Base-by-base conservation (phyloP, 2,888 invertebrate species). In the Dyspetes luteomarginatus region DNA sequence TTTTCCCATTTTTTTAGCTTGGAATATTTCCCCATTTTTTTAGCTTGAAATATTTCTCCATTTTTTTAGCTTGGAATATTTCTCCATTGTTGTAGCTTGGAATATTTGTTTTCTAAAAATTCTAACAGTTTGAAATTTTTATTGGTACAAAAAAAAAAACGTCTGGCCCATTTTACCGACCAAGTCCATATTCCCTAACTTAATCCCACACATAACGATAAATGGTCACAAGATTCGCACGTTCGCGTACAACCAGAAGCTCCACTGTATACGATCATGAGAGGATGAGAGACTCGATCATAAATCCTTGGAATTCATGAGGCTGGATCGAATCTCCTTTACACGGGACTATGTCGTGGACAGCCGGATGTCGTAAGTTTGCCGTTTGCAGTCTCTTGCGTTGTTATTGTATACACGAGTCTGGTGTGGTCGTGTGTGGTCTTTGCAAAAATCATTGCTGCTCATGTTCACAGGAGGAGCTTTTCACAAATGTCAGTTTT, bases 281-380 rank as follows among this genome's bases (percentile, higher is more conserved):
- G 81, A 78, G 69, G 84, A 78, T 64, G 79, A 84, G 72, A 72
- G 36, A 26, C 50, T 28, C 74, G 81, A 82, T 77, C 82, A 86
- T 83, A 84, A 82, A 83, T 83, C 82, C 82, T 78, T 80, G 83
- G 85, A 87, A 86, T 86, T 87, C 87, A 87, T 85, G 86, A 84
- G 83, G 85, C 82, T 82, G 85, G 85, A 86, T 87, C 85, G 84
- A 85, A 87, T 83, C 84, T 82, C 84, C 78, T 82, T 83, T 83
- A 81, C 82, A 81, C 79, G 83, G 83, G 28, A 64, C 43, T 52
- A 50, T 69, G 69, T 56, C 74, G 74, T 15, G 73, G 83, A 86
- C 86, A 85, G 83, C 86, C 83, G 85, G 84, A 84, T 84, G 83
- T 85, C 87, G 85, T 85, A 83, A 85, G 82, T 85, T 83, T 79